These are phyloP conservation scores for Carassius carassius DNA, from an alignment of 2,113 vertebrate species.

Conservation along the genomic window DNA sequence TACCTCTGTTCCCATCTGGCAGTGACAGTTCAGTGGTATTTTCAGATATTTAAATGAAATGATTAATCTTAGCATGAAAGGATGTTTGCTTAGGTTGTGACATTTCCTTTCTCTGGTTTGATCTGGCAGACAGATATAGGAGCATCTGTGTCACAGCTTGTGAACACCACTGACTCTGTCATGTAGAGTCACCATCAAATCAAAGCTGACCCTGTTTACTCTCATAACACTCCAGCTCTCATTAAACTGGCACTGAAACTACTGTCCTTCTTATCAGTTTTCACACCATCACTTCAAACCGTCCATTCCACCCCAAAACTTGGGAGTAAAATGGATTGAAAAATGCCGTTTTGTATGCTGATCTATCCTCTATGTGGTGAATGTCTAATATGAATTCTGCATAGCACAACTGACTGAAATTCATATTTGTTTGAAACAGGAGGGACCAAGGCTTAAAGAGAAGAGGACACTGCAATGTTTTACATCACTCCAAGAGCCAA, in stretches of 20 bases:
- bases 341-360: neutral
- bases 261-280: neutral
- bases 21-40: neutral
- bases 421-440: neutral
- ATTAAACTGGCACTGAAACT: neutral
- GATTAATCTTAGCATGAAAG: neutral
- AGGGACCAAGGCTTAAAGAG: neutral
- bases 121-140: neutral
- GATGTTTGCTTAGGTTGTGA: neutral
- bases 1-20: too few species aligned
- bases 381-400: neutral
- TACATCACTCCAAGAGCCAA: neutral
- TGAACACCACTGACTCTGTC: neutral
- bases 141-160: neutral
- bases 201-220: neutral
- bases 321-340: neutral
- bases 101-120: neutral
- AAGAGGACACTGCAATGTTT: neutral
- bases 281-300: neutral
- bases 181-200: neutral
- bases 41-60: neutral
- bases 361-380: neutral
- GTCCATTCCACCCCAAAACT: neutral
- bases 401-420: neutral
- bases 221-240: neutral